Percentiles rank a stretch among this genome's conserved stretches.
These are phyloP conservation scores for Steinernema hermaphroditum DNA, from an alignment of 2,888 invertebrate species.

Conservation along the genomic window DNA sequence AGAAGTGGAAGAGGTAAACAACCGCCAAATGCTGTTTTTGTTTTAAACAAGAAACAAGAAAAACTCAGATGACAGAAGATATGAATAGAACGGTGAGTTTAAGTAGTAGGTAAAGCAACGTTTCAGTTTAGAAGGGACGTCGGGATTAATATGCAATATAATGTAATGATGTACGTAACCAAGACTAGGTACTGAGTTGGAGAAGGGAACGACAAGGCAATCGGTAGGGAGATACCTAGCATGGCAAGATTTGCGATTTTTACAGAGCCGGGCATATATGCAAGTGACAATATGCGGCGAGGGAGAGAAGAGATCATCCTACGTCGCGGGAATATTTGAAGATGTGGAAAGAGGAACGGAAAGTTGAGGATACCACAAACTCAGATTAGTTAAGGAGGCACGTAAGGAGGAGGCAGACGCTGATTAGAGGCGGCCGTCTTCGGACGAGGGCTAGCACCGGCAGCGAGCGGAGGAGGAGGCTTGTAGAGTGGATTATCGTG, in stretches of 20 bases:
- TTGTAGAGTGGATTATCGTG: conserved; percentile 78
- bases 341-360: background rate
- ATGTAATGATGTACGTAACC: background rate
- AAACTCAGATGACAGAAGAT: conserved; percentile 24
- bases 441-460: conserved; percentile 70
- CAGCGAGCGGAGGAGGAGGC: conserved; percentile 79
- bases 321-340: conserved; percentile 23
- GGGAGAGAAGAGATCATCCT: conserved; percentile 3
- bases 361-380: background rate
- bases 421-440: conserved; percentile 85
- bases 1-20: conserved; percentile 17
- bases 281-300: conserved; percentile 19
- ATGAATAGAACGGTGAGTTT: background rate
- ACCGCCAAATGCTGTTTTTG: conserved; percentile 26
- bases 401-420: conserved; percentile 91
- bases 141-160: background rate
- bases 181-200: conserved; percentile 21
- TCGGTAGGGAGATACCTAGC: conserved; percentile 13
- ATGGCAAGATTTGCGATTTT: conserved; percentile 23
- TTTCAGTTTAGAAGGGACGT: background rate
- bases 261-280: conserved; percentile 22
- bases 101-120: background rate
- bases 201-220: background rate
- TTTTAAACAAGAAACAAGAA: background rate
- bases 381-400: conserved; percentile 80